Evolutionary conservation across 2,113 vertebrate genomes (phyloP), one percentile per base, ranked within the genome.

Genomic region (Xenopus borealis): DNA sequence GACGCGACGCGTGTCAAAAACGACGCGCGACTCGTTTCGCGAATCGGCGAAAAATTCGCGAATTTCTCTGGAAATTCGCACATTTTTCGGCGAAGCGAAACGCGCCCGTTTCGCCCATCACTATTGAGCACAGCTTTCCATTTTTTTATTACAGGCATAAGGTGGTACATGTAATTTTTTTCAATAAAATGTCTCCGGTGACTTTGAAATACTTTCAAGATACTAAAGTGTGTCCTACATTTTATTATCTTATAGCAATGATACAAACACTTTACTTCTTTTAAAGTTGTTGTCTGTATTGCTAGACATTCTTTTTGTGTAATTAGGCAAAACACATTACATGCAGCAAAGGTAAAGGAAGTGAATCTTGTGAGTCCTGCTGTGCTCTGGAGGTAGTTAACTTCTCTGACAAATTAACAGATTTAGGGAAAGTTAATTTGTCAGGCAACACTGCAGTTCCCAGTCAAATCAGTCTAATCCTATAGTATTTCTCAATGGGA

Each of bases 351-450:
- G 53, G 53, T 55, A 55, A n/a, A n/a, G 10, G 14, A 55, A 55
- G 53, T n/a, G 53, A n/a, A 55, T n/a, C 16, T 16, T n/a, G 53
- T 13, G 23, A 5, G 16, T 16, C 53, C 53, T 55, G 53, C 53
- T 55, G 53, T 55, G 14, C 16, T 55, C 17, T n/a, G 17, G 7
- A 55, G 53, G 53, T 55, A n/a, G 53, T 55, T 55, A 55, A n/a
- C 53, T 16, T n/a, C 7, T 55, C 53, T 55, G 53, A 55, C 17
- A 55, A 55, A 55, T 55, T 16, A 55, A 55, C 53, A 18, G 17
- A 18, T 55, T 55, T 55, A 55, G 53, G 17, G 53, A n/a, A 18
- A 55, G 53, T 55, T 55, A 55, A 55, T 55, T 55, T 55, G 53
- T 55, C 17, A 55, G 17, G 53, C 53, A 55, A 55, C 53, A 55